Conservation (phyloP, 2,797 vertebrate genomes). For the Gymnoscopelus braueri region DNA sequence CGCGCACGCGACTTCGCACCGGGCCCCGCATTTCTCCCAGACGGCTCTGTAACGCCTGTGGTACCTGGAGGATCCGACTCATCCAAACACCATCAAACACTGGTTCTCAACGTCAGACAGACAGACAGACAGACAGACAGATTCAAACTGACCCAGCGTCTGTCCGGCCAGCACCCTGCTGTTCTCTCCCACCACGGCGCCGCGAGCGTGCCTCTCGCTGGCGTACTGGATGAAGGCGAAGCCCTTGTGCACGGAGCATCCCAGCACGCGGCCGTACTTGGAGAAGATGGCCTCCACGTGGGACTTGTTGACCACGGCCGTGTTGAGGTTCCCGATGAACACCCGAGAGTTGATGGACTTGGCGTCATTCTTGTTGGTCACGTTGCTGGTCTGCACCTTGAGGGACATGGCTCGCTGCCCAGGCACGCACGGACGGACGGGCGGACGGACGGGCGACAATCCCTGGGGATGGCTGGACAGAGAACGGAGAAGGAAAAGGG, state of each 20-base stretch:
- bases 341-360: slow-evolving; percentile 95
- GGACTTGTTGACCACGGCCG: slow-evolving; percentile 92
- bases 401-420: slow-evolving; percentile 78
- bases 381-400: slow-evolving; percentile 94
- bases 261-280: slow-evolving; percentile 91
- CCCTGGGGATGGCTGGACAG: neutral
- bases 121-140: no score
- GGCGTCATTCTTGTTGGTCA: slow-evolving; percentile 97
- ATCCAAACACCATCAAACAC: no score
- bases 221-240: slow-evolving; percentile 95
- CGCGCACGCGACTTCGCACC: no score
- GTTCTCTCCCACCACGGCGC: slow-evolving; percentile 92
- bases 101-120: no score
- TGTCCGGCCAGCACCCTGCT: slow-evolving; percentile 90
- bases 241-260: slow-evolving; percentile 95
- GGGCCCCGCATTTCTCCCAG: no score
- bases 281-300: slow-evolving; percentile 94
- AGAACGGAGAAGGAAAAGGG: neutral
- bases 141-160: slow-evolving; percentile 86
- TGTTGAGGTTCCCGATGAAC: slow-evolving; percentile 96
- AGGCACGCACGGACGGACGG: neutral
- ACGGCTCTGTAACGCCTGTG: no score
- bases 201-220: slow-evolving; percentile 89
- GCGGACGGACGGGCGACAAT: neutral
- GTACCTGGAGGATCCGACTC: no score